These are phyloP conservation scores for Coleophora deauratella DNA, from an alignment of 2,888 invertebrate species.

Conservation along the genomic window DNA sequence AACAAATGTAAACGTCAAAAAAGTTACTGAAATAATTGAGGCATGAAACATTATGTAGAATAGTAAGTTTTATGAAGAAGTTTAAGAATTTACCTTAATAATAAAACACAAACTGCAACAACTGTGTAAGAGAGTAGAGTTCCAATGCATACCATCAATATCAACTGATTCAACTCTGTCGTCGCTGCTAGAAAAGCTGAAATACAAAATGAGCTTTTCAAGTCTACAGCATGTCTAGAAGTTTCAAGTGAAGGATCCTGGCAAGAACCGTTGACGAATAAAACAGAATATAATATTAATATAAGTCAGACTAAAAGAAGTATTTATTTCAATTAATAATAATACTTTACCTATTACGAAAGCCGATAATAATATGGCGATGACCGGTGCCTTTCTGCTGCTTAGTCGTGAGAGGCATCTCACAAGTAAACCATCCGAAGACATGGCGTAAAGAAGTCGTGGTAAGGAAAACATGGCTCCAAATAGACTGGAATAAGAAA, in stretches of 20 bases:
- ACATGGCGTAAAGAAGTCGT: conserved; percentile 88
- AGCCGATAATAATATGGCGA: conserved; percentile 82
- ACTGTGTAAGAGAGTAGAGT: conserved; percentile 89
- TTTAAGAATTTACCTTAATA: conserved; percentile 74
- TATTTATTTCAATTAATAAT: too few relatives aligned
- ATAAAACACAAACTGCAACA: conserved; percentile 88
- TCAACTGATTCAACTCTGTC: conserved; percentile 84
- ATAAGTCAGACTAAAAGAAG: too few relatives aligned
- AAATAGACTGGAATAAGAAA: conserved; percentile 75
- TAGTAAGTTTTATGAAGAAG: too few relatives aligned
- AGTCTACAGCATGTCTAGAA: too few relatives aligned
- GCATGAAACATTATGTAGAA: too few relatives aligned
- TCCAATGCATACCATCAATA: conserved; percentile 91
- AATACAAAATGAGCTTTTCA: too few relatives aligned
- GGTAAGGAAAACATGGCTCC: conserved; percentile 89
- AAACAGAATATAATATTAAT: too few relatives aligned
- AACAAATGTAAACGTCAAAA: background rate
- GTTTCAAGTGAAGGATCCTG: too few relatives aligned
- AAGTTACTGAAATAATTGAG: conserved; percentile 78
- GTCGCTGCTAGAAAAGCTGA: conserved; percentile 82
- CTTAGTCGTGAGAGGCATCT: conserved; percentile 81
- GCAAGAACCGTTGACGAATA: too few relatives aligned
- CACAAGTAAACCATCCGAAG: conserved; percentile 86
- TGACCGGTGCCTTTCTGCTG: conserved; percentile 80
- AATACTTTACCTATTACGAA: conserved; percentile 79